phyloP scores from a whole-genome alignment of 2,888 invertebrate species.

The Phyto melanocephala region DNA sequence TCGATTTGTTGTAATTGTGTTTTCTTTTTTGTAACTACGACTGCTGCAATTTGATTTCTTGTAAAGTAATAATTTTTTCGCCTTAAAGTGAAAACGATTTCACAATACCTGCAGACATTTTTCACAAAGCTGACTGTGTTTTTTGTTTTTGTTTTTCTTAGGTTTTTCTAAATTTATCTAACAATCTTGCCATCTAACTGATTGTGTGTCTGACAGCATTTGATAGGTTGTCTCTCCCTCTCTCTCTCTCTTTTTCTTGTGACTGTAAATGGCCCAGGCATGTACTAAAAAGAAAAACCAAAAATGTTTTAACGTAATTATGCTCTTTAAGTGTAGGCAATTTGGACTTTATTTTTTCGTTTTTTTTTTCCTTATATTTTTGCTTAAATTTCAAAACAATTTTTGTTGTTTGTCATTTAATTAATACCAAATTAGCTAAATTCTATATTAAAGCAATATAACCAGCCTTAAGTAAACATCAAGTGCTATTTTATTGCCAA shows the following conservation, averaged over 20 bases:
- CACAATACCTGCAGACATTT: constrained; percentile 36
- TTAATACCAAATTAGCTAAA: constrained; percentile 67
- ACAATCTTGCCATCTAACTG: constrained; percentile 33
- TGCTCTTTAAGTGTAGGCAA: constrained; percentile 54
- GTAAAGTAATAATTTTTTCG: constrained; percentile 62
- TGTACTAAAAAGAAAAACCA: too few relatives aligned
- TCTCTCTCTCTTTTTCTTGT: too few relatives aligned
- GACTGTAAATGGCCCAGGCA: too few relatives aligned
- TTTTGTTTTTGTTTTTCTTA: neutral
- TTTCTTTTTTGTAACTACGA: neutral
- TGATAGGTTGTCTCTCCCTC: constrained; percentile 51
- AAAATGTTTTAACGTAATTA: constrained; percentile 56
- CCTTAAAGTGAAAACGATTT: constrained; percentile 65
- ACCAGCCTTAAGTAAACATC: constrained; percentile 6
- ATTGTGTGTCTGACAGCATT: constrained; percentile 9
- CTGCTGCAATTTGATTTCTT: constrained; percentile 41
- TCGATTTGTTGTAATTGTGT: constrained; percentile 10
- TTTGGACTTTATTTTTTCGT: neutral
- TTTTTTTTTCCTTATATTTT: neutral
- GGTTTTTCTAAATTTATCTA: constrained; percentile 34
- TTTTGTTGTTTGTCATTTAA: constrained; percentile 66
- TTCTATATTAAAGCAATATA: constrained; percentile 29
- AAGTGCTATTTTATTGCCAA: constrained; percentile 31
- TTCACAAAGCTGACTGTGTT: neutral
- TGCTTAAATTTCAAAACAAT: constrained; percentile 60